A percentile compares a stretch with the other conserved stretches of the same genome.
phyloP scores from a whole-genome alignment of 1,140 invertebrate species.

The Aphidius ervi region DNA sequence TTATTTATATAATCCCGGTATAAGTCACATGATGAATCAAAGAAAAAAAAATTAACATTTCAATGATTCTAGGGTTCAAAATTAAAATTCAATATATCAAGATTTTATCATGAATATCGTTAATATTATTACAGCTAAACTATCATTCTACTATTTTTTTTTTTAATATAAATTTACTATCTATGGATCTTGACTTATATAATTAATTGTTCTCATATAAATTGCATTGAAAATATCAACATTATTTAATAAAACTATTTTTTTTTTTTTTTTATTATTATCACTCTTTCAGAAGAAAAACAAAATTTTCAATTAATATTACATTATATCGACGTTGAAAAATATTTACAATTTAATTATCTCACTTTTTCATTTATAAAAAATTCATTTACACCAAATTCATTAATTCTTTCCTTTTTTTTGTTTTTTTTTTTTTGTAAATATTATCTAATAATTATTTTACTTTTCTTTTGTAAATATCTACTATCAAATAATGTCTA shows the following conservation, averaged over 20 bases:
- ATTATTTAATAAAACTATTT: background rate
- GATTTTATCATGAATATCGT: background rate
- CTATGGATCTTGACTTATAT: no score
- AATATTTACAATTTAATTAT: constrained; percentile 1
- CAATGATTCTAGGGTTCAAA: no score
- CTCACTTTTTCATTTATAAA: background rate
- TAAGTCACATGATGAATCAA: no score
- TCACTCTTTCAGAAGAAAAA: background rate
- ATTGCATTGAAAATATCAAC: constrained; percentile 11
- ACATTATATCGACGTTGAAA: background rate
- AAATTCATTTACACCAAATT: background rate
- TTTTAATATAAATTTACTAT: no score
- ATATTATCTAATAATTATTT: no score
- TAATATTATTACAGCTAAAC: background rate
- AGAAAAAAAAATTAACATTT: no score
- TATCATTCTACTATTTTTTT: no score
- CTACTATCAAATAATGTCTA: no score
- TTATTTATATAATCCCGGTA: no score
- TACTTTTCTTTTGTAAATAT: no score
- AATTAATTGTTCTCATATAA: constrained; percentile 1
- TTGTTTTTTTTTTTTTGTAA: no score
- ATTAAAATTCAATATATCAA: background rate
- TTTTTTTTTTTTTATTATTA: background rate
- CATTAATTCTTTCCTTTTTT: no score
- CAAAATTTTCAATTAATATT: background rate